phyloP scores from a whole-genome alignment of 2,113 vertebrate genomes.

The Anas platyrhynchos region DNA sequence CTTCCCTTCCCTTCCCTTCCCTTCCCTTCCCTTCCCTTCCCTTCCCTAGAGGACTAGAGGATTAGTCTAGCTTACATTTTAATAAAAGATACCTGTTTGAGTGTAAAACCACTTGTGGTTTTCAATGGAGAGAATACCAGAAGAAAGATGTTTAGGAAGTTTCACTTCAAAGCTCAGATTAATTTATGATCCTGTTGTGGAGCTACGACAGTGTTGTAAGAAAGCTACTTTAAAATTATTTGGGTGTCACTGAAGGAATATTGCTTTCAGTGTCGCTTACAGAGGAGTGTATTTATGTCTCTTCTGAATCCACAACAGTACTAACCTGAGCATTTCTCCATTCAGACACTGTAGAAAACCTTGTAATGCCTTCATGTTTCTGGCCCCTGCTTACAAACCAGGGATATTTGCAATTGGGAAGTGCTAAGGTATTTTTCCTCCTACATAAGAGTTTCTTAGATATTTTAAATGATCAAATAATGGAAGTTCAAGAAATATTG shows the following conservation, averaged over 20 bases:
- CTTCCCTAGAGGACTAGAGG: not conserved
- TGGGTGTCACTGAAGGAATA: not conserved
- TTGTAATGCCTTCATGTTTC: not conserved
- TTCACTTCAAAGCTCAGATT: not conserved
- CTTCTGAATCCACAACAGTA: not conserved
- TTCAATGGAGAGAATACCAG: not conserved
- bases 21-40: accelerated
- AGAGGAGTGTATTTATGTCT: not conserved
- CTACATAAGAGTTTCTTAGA: not conserved
- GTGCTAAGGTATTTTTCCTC: not conserved
- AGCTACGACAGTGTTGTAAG: not conserved
- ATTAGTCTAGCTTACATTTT: not conserved
- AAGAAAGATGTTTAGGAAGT: not conserved
- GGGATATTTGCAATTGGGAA: not conserved
- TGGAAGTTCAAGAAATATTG: not conserved
- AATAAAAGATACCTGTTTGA: not conserved
- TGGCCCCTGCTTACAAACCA: not conserved
- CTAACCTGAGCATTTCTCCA: not conserved
- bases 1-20: too few species aligned
- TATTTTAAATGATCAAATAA: not conserved
- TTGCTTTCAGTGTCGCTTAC: not conserved
- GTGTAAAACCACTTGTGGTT: not conserved
- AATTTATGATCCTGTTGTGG: not conserved
- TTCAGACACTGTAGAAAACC: not conserved
- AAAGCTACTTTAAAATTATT: not conserved